phyloP scores from a whole-genome alignment of 2,888 invertebrate species.

The Polyploca ridens region DNA sequence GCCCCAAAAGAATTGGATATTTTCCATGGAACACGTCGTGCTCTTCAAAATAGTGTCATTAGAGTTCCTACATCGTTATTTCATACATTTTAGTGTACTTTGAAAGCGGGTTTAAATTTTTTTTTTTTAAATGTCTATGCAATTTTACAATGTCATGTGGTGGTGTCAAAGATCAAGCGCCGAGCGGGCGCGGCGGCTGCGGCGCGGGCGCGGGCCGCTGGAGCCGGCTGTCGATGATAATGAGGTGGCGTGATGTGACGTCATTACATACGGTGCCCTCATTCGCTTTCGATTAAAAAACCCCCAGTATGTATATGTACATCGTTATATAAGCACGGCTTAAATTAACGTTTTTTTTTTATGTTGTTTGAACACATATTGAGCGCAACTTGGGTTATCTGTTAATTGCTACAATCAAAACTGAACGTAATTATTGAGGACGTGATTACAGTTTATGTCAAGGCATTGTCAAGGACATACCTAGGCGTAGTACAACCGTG shows the following conservation, averaged over 20 bases:
- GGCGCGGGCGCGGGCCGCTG: neutral
- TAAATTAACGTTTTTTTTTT: too few relatives aligned
- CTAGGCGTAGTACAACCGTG: too few relatives aligned
- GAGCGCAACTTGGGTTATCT: neutral
- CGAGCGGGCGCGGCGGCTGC: conserved; percentile 24
- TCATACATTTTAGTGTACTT: too few relatives aligned
- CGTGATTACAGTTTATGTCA: too few relatives aligned
- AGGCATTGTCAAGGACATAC: too few relatives aligned
- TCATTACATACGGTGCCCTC: conserved; percentile 30
- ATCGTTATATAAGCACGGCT: neutral
- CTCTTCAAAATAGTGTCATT: too few relatives aligned
- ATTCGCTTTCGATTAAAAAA: neutral
- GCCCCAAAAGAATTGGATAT: too few relatives aligned
- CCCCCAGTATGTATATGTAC: neutral
- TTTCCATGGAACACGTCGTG: too few relatives aligned
- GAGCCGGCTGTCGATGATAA: conserved; percentile 56
- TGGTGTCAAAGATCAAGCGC: conserved; percentile 64
- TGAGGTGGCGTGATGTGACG: conserved; percentile 78
- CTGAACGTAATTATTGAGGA: too few relatives aligned
- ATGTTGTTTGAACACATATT: too few relatives aligned
- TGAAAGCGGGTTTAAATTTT: too few relatives aligned
- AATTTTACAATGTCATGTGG: conserved; percentile 11
- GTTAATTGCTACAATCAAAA: neutral
- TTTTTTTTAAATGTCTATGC: neutral
- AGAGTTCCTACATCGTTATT: too few relatives aligned